These are phyloP conservation scores for Strix uralensis DNA, from an alignment of 2,113 vertebrate species.

Conservation along the genomic window DNA sequence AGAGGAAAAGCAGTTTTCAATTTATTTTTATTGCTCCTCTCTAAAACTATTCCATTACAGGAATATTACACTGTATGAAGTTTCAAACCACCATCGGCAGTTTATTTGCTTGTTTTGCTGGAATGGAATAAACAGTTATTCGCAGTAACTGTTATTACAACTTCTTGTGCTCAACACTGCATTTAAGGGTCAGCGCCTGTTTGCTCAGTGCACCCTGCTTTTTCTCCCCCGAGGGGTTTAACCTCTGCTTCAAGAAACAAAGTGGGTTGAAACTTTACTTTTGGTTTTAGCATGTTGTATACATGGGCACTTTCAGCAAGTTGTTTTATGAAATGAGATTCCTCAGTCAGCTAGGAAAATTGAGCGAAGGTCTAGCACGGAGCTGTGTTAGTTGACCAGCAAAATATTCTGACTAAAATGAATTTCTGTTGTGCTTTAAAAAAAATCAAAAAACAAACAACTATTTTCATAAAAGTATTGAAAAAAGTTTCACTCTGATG, in stretches of 20 bases:
- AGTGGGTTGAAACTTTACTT: not conserved
- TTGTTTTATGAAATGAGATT: not conserved
- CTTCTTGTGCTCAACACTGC: not conserved
- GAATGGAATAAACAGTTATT: slow-evolving; percentile 52
- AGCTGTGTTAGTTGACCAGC: not conserved
- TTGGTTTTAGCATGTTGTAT: not conserved
- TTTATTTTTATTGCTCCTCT: slow-evolving; percentile 80
- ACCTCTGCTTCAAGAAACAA: not conserved
- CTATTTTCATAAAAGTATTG: not conserved
- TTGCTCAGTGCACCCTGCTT: not conserved
- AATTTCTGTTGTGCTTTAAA: not conserved
- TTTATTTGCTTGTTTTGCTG: slow-evolving; percentile 72
- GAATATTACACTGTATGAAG: slow-evolving; percentile 67
- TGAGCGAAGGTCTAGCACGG: accelerated
- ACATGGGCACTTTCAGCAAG: accelerated
- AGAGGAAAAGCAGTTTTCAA: slow-evolving; percentile 73
- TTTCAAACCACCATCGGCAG: slow-evolving; percentile 59
- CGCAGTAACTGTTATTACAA: not conserved
- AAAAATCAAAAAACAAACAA: not conserved
- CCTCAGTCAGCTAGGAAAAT: accelerated
- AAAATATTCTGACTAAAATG: not conserved
- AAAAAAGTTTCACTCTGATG: not conserved
- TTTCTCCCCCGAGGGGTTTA: not conserved
- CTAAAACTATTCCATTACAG: slow-evolving; percentile 82
- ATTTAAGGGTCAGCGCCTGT: slow-evolving; percentile 10